phyloP scores from a whole-genome alignment of 2,888 invertebrate genomes.

The Drosophila glabriapex region DNA sequence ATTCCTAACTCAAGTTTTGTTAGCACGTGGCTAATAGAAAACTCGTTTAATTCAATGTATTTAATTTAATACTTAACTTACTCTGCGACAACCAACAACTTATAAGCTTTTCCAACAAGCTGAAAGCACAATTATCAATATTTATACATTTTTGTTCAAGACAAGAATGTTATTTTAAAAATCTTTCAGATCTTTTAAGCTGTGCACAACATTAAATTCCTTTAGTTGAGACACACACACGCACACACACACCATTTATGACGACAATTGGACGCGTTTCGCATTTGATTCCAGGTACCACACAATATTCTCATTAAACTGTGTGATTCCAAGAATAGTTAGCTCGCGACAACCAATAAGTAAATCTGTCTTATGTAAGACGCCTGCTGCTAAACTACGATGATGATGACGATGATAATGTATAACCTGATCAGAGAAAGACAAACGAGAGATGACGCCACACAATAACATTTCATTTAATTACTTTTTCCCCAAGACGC shows the following conservation, averaged over 20 bases:
- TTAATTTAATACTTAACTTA: background rate
- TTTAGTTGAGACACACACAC: background rate
- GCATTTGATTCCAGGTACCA: slow-evolving; percentile 15
- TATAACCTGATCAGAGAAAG: slow-evolving; percentile 8
- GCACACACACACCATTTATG: background rate
- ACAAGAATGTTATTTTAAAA: background rate
- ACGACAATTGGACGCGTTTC: background rate
- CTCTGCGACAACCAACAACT: background rate
- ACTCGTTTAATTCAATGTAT: background rate
- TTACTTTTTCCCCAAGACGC: slow-evolving; percentile 59
- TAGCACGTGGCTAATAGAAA: background rate
- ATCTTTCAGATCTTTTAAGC: background rate
- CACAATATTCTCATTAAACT: slow-evolving; percentile 16
- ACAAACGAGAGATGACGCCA: slow-evolving; percentile 24
- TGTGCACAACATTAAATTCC: slow-evolving; percentile 2
- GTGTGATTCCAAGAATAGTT: slow-evolving; percentile 35
- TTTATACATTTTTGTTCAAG: background rate
- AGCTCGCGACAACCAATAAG: slow-evolving; percentile 16
- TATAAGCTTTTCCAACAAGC: background rate
- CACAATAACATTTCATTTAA: slow-evolving; percentile 27
- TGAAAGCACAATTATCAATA: background rate
- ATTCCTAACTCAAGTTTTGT: background rate
- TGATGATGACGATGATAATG: slow-evolving; percentile 16
- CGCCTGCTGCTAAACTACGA: slow-evolving; percentile 4
- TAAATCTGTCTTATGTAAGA: slow-evolving; percentile 18